Conservation (phyloP, 2,797 vertebrate species). For the Schizopygopsis malacanthus region DNA sequence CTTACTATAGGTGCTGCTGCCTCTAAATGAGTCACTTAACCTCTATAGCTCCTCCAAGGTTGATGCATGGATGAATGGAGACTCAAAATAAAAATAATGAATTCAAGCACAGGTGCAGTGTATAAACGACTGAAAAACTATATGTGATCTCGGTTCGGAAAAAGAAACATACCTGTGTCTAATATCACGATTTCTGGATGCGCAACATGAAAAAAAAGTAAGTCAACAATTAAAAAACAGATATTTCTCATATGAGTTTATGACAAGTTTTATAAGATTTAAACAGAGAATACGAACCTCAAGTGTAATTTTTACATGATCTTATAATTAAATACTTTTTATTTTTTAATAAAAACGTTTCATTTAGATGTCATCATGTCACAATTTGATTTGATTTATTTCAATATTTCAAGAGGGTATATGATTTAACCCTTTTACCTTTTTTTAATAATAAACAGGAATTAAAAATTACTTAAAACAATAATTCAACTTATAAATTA, state of each 20-base stretch:
- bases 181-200: constrained; percentile 93
- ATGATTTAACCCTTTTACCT: background rate
- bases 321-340: background rate
- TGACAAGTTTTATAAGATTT: background rate
- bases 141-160: background rate
- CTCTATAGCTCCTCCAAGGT: constrained; percentile 19
- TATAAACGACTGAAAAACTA: constrained; percentile 1
- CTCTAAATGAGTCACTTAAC: constrained; percentile 28
- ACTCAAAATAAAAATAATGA: constrained; percentile 1
- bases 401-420: background rate
- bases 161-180: constrained; percentile 91
- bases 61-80: constrained; percentile 19
- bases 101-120: constrained; percentile 26
- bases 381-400: background rate
- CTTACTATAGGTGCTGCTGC: constrained; percentile 21
- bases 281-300: background rate
- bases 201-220: constrained; percentile 27
- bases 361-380: background rate
- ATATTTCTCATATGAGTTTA: background rate
- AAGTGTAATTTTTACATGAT: background rate
- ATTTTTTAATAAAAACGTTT: background rate
- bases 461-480: background rate
- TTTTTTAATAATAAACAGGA: background rate
- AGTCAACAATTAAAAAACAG: constrained; percentile 30
- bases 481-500: background rate